Base-by-base conservation (phyloP, 2,113 vertebrate genomes). In the Odontesthes bonariensis region DNA sequence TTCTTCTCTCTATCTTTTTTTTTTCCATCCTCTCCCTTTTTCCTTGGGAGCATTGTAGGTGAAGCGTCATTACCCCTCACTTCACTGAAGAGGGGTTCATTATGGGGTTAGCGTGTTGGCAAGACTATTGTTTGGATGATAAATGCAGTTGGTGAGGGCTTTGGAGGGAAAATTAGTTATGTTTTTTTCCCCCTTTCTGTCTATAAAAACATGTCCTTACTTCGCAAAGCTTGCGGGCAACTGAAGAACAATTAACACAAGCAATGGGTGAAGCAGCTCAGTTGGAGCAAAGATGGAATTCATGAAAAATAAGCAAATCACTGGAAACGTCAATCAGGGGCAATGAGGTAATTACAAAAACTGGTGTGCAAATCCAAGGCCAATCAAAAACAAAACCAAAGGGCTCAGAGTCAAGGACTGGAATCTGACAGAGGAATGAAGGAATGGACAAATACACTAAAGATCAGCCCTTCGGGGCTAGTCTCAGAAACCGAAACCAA, bases 71-170 rank as follows among this genome's bases (percentile, higher is more conserved):
- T 97, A 97, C 96, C 96, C 96, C 96, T 96, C 95, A 96, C 95
- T 98, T 95, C 95, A 95, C 94, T 94, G 96, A 97, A 96, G 94
- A 98, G 96, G 81, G 95, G 94, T 96, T 97, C 97, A 97, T 98
- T 98, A 97, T 96, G 94, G 96, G 96, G 96, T 95, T 97, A 96
- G 96, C 95, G 96, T 97, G 95, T 98, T 97, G 96, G 96, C 95
- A 96, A 96, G 96, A 96, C 96, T 96, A 96, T 97, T 98, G 96
- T 97, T 97, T 96, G 94, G 94, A 97, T 98, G 97, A 98, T 96
- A 95, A 97, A 98, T 98, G 96, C 93, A 94, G 92, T 94, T 93
- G 91, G 92, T 92, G 16, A 93, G 89, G 94, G 94, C 91, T 94
- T 93, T 86, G 70, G 87, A 92, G 82, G 86, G 93, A 94, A 95